Percentiles rank a stretch among this genome's conserved stretches.
These are phyloP conservation scores for Branchellion lobata DNA, from an alignment of 2,888 invertebrate genomes.

Conservation along the genomic window DNA sequence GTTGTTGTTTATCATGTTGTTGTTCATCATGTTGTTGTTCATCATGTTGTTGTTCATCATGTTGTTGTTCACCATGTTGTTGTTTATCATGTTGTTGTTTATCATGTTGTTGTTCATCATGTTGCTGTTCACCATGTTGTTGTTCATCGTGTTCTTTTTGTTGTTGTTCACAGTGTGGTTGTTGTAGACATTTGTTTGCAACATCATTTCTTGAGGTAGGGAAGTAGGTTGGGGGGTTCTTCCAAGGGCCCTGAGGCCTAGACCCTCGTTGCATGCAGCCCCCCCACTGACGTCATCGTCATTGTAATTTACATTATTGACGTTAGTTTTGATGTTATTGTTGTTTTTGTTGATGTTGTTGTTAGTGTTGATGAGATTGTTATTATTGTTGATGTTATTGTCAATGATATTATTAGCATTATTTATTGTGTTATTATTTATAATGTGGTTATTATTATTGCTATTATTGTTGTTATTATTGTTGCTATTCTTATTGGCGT, in stretches of 20 bases:
- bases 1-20: not conserved
- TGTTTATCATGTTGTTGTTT: not conserved
- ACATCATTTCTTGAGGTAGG: too few species aligned
- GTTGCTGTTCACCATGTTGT: not conserved
- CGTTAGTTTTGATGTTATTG: not conserved
- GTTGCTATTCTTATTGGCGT: not conserved
- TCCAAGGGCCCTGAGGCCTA: too few species aligned
- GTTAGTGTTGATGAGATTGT: not conserved
- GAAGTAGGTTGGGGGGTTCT: too few species aligned
- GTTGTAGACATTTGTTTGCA: too few species aligned
- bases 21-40: not conserved
- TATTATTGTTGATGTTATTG: not conserved
- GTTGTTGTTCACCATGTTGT: not conserved
- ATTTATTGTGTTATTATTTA: not conserved
- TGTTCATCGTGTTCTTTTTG: not conserved
- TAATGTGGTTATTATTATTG: not conserved
- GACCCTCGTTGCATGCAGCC: too few species aligned
- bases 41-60: not conserved
- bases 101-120: not conserved
- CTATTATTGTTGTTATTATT: not conserved
- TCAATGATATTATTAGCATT: not conserved
- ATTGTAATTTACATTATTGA: not conserved
- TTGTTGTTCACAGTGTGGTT: constrained; percentile 10
- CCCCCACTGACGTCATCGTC: too few species aligned
- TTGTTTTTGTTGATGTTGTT: not conserved